These are phyloP conservation scores for Cephonodes hylas DNA, from an alignment of 2,888 invertebrate species.

Conservation along the genomic window DNA sequence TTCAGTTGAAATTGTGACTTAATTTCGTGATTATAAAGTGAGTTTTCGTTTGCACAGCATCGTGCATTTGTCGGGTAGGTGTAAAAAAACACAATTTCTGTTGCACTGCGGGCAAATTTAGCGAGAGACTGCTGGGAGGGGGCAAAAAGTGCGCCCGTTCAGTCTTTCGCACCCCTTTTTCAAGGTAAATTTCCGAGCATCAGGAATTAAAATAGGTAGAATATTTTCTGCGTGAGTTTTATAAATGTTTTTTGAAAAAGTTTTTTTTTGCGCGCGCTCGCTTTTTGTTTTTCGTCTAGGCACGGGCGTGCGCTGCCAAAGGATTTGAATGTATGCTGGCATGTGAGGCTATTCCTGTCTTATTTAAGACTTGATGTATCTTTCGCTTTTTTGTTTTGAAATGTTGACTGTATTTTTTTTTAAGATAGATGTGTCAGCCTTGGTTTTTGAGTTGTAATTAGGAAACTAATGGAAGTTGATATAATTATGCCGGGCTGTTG, in stretches of 20 bases:
- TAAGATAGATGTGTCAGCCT: too few species aligned
- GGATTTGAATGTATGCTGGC: background rate
- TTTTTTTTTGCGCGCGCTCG: background rate
- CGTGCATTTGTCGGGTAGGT: constrained; percentile 39
- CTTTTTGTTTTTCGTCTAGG: background rate
- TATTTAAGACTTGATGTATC: background rate
- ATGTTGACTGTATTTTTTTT: background rate
- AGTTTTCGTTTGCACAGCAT: constrained; percentile 41
- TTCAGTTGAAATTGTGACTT: constrained; percentile 13
- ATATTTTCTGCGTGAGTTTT: constrained; percentile 26
- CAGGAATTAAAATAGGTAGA: constrained; percentile 43
- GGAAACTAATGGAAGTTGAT: too few species aligned
- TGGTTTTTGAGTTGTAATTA: too few species aligned
- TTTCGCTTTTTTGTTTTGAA: background rate
- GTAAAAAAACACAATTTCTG: constrained; percentile 33
- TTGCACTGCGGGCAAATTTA: constrained; percentile 63
- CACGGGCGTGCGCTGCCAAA: background rate
- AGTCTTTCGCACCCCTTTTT: constrained; percentile 55
- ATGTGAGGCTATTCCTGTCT: background rate
- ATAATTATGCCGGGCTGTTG: too few species aligned
- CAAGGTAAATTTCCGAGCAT: constrained; percentile 44
- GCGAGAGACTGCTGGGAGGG: constrained; percentile 54
- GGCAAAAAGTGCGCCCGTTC: constrained; percentile 37
- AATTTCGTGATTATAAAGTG: constrained; percentile 34
- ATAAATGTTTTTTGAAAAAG: constrained; percentile 15